Evolutionary conservation across 2,113 vertebrate genomes (phyloP).

Genomic region (Hippocampus mohnikei): DNA sequence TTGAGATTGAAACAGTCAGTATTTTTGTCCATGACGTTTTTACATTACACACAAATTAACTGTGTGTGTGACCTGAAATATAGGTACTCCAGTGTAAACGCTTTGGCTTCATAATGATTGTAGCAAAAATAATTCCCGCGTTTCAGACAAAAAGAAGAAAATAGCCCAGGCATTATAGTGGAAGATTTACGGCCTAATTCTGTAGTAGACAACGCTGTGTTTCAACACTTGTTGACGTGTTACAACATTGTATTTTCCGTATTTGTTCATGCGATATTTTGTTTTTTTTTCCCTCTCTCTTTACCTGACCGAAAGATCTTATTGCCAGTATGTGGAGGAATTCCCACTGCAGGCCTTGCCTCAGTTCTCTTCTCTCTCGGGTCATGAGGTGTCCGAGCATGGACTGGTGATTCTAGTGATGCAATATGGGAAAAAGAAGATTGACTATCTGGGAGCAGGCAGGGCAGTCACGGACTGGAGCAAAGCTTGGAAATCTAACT

Average conservation of each 20-base stretch:
- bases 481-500: constrained; percentile 91
- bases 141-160: too few species aligned
- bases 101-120: too few species aligned
- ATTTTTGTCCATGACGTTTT: too few species aligned
- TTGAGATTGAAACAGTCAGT: too few species aligned
- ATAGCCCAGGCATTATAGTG: too few species aligned
- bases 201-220: too few species aligned
- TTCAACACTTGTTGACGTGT: too few species aligned
- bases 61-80: too few species aligned
- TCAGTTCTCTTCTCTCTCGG: constrained; percentile 78
- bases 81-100: too few species aligned
- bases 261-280: background rate
- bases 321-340: constrained; percentile 88
- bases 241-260: background rate
- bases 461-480: constrained; percentile 85
- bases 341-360: constrained; percentile 84
- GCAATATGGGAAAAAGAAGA: constrained; percentile 90
- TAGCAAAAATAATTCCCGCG: too few species aligned
- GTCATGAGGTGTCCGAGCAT: constrained; percentile 63
- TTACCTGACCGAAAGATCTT: constrained; percentile 39
- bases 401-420: constrained; percentile 87
- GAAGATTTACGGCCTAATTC: too few species aligned
- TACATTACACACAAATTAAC: background rate
- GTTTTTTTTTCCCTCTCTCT: background rate
- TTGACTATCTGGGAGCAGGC: constrained; percentile 72